phyloP scores from a whole-genome alignment of 1,140 invertebrate species.

The Drosophila virilis region DNA sequence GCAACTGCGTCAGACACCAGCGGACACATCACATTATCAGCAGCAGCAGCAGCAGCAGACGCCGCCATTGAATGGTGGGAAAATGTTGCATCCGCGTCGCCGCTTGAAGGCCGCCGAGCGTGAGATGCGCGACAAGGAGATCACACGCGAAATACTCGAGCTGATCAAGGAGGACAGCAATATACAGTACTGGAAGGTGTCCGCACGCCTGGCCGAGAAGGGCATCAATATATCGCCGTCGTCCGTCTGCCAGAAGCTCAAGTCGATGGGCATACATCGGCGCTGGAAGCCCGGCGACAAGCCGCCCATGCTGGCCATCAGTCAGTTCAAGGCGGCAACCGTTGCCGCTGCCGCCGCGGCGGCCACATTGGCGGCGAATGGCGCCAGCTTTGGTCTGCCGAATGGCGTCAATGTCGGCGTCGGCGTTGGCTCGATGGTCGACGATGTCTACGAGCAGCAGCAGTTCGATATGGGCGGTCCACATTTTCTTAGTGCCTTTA shows the following conservation, averaged over 20 bases:
- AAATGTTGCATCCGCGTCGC: slow-evolving; percentile 69
- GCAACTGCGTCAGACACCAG: slow-evolving; percentile 51
- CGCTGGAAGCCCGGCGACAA: slow-evolving; percentile 83
- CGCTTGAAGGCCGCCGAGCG: slow-evolving; percentile 78
- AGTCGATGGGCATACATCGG: slow-evolving; percentile 81
- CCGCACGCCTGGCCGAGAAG: slow-evolving; percentile 79
- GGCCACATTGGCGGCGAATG: slow-evolving; percentile 47
- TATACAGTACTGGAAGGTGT: slow-evolving; percentile 83
- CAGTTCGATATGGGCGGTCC: slow-evolving; percentile 80
- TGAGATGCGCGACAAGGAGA: slow-evolving; percentile 77
- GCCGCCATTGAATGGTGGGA: slow-evolving; percentile 25
- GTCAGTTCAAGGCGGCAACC: slow-evolving; percentile 68
- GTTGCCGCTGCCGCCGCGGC: slow-evolving; percentile 53
- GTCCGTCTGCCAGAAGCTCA: slow-evolving; percentile 82
- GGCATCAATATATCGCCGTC: slow-evolving; percentile 81
- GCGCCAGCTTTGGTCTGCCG: slow-evolving; percentile 20
- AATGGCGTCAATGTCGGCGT: slow-evolving; percentile 31
- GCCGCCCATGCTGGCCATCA: slow-evolving; percentile 76
- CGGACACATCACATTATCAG: slow-evolving; percentile 69
- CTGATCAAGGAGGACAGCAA: slow-evolving; percentile 82
- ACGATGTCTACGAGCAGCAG: slow-evolving; percentile 73
- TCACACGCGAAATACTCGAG: slow-evolving; percentile 82
- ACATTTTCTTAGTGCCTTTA: slow-evolving; percentile 83
- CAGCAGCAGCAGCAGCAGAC: slow-evolving; percentile 55
- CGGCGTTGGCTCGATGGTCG: slow-evolving; percentile 16